phyloP scores from a whole-genome alignment of 2,888 invertebrate species.

The Trichogramma evanescens region DNA sequence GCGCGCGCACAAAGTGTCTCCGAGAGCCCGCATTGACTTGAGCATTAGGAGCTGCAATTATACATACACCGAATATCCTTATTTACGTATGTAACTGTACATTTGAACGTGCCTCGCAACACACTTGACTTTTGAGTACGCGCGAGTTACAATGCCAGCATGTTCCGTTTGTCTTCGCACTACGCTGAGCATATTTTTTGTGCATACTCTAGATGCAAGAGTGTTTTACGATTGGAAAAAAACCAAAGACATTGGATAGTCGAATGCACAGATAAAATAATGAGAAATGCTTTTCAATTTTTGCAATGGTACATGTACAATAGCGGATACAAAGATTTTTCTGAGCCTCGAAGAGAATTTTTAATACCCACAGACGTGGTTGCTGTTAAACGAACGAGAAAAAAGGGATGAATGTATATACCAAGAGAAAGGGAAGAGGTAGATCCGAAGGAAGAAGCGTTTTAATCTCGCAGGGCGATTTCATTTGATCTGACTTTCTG shows the following conservation, averaged over 20 bases:
- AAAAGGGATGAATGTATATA: neutral
- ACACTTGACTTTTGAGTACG: too few relatives aligned
- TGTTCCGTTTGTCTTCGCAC: too few relatives aligned
- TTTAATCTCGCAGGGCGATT: conserved; percentile 18
- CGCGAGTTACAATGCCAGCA: too few relatives aligned
- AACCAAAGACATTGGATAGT: neutral
- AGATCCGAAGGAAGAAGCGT: conserved; percentile 4
- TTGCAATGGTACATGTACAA: neutral
- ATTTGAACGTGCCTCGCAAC: too few relatives aligned
- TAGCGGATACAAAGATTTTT: neutral
- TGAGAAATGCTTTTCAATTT: neutral
- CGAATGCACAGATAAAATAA: neutral
- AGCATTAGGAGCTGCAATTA: too few relatives aligned
- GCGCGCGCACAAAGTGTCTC: conserved; percentile 15
- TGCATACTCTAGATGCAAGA: too few relatives aligned
- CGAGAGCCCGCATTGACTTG: too few relatives aligned
- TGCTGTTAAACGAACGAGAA: conserved; percentile 11
- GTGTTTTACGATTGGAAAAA: too few relatives aligned
- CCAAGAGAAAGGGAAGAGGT: neutral
- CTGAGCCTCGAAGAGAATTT: neutral
- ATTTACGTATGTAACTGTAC: too few relatives aligned
- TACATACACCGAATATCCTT: too few relatives aligned
- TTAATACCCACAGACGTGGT: neutral
- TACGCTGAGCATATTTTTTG: too few relatives aligned
- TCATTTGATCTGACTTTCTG: conserved; percentile 33